phyloP scores from a whole-genome alignment of 2,888 invertebrate species.

The Melikaiella ostensackeni region DNA sequence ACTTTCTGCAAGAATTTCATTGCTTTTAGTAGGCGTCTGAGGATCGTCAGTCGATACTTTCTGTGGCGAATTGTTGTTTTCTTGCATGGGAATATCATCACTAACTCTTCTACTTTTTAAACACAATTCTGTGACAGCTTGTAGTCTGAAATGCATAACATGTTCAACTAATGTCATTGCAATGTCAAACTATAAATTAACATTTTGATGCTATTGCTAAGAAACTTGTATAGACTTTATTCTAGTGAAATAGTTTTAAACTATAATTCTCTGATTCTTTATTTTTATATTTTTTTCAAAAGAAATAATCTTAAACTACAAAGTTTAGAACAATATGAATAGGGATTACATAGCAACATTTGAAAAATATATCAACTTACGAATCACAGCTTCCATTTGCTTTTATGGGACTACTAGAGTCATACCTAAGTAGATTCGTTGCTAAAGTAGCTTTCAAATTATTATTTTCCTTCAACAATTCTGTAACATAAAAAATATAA shows the following conservation, averaged over 20 bases:
- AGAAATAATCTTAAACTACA: too few relatives aligned
- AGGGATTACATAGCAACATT: neutral
- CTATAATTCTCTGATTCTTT: neutral
- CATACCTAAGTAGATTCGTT: neutral
- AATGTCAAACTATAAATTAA: neutral
- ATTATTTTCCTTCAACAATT: constrained; percentile 3
- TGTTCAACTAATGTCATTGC: neutral
- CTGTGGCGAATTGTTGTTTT: neutral
- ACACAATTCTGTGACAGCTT: neutral
- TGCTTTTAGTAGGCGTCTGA: neutral
- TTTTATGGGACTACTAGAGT: neutral
- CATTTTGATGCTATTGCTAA: neutral
- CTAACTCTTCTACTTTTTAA: neutral
- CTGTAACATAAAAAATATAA: neutral
- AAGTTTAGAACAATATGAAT: too few relatives aligned
- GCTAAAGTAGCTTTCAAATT: neutral
- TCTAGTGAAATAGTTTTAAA: neutral
- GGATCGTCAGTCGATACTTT: neutral
- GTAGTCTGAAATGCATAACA: neutral
- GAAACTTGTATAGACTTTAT: neutral
- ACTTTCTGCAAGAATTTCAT: constrained; percentile 38
- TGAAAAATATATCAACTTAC: neutral
- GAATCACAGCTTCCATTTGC: neutral
- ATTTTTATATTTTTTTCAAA: too few relatives aligned
- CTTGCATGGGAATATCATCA: neutral